Base-by-base conservation (phyloP, 1,140 invertebrate genomes). In the Achroia grisella region DNA sequence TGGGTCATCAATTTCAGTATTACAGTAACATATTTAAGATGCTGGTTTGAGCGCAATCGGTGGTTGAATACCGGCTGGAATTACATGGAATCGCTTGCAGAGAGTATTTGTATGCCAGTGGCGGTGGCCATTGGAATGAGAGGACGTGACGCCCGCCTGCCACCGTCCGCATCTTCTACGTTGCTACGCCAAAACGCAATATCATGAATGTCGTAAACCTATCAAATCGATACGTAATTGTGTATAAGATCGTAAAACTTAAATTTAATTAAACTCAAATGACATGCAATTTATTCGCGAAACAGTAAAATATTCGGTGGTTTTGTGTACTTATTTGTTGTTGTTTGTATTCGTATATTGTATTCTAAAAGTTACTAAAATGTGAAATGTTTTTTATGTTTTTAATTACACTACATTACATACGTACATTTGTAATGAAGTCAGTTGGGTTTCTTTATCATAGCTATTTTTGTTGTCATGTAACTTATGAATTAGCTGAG, bases 11-110 rank as follows among this genome's bases (percentile, higher is more conserved):
- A 37, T 36, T 28, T 52, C 39, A 46, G 54, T 63, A 55, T 62
- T 66, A 61, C 44, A 61, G 71, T 71, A 80, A 79, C 73, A 77
- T 77, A 79, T 80, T 71, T 69, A 80, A 80, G 75, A 79, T 79
- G 70, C 62, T 79, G 67, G 70, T 69, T 66, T 66, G 58, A 48
- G 54, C 56, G 66, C 73, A 69, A 71, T 75, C 65, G 70, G 55
- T 50, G 57, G 55, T 49, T 64, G 64, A 73, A 72, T 75, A 64
- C 56, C 55, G 71, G 52, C 59, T 64, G 69, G 71, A 68, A 80
- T 83, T 77, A 77, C 68, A 76, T 56, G 72, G 68, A 72, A 73
- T 79, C 65, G 64, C 67, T 82, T 65, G 64, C 63, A 62, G 58
- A 48, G 53, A 68, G 62, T 72, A 83, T 84, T 84, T 81, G 75